Base-by-base conservation (phyloP, 2,888 invertebrate genomes). In the Dermolepida albohirtum region DNA sequence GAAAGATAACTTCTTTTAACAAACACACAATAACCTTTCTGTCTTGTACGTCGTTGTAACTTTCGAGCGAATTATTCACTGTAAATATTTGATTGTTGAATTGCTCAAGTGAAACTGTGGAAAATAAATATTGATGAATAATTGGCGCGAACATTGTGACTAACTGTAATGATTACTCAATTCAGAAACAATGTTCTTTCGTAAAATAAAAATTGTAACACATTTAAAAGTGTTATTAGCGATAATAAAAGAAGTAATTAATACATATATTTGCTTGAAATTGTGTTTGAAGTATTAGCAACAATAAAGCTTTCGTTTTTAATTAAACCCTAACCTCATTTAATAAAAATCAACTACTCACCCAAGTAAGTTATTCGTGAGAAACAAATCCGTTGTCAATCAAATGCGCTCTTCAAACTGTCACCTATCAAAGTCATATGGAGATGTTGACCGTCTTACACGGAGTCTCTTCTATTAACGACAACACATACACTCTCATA, bases 381-480 rank as follows among this genome's bases (percentile, higher is more conserved):
- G 43, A 27, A 44, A 44, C 27, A 29, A 59, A 44, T 59, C 44
- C 59, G 59, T 59, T 10, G 43, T 44, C 43, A 57, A 57, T 57
- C 43, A 43, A 43, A 17, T 8, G 11, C 44, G 12, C 12, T 22
- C 43, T 47, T 44, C 44, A 44, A 59, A 44, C 12, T 59, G 59
- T 29, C 44, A 59, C 59, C 59, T 59, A 59, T 59, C 44, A 44
- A 44, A 59, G 43, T 59, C 59, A 59, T 59, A 59, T 59, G 59
- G 44, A 14, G 29, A 16, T 29, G 12, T 59, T 44, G 29, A 44
- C 22, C 10, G 14, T 44, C 44, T 12, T 14, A 14, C 29, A 44
- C 29, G 44, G n/a, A 44, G 59, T 44, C 59, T 44, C 17, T 44
- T 17, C 29, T 27, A 14, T 59, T 59, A 59, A 44, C 57, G 43